phyloP scores from a whole-genome alignment of 64 coral and sea anemone species.

The Actinia equina region DNA sequence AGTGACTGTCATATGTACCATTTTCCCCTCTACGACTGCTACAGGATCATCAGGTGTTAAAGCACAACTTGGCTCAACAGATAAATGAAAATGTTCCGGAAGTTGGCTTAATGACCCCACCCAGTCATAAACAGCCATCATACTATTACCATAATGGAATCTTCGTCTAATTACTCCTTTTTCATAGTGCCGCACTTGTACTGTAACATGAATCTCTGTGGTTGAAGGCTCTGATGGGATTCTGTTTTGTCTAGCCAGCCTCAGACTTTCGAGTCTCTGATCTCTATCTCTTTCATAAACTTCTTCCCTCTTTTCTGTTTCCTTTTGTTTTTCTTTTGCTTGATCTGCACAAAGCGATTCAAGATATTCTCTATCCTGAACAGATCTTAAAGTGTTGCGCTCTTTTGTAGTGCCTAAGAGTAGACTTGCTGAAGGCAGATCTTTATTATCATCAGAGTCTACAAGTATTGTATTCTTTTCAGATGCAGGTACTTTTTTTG shows the following conservation, averaged over 20 bases:
- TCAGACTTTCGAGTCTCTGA: constrained; percentile 36
- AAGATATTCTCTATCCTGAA: constrained; percentile 54
- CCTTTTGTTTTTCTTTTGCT: constrained; percentile 51
- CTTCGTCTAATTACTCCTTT: constrained; percentile 50
- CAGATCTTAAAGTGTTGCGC: constrained; percentile 18
- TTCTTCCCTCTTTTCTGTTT: constrained; percentile 28
- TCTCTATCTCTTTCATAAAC: constrained; percentile 31
- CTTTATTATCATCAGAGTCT: constrained; percentile 36
- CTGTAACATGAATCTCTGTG: constrained; percentile 39
- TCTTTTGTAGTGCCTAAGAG: not conserved
- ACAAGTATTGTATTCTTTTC: constrained; percentile 29
- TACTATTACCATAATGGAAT: constrained; percentile 58
- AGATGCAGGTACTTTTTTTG: no score
- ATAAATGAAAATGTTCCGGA: constrained; percentile 66
- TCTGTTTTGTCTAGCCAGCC: constrained; percentile 46
- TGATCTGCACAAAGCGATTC: constrained; percentile 60
- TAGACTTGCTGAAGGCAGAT: not conserved
- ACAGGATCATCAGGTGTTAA: constrained; percentile 27
- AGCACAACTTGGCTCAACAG: constrained; percentile 53
- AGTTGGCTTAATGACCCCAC: constrained; percentile 54
- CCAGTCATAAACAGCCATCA: constrained; percentile 75
- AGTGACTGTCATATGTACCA: no score
- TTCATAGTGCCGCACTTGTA: constrained; percentile 65
- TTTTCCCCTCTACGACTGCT: not conserved
- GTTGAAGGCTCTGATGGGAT: constrained; percentile 49